Evolutionary conservation across 1,140 invertebrate species (phyloP), one percentile per base, ranked within the genome.

Genomic region (Zaprionus africanus): DNA sequence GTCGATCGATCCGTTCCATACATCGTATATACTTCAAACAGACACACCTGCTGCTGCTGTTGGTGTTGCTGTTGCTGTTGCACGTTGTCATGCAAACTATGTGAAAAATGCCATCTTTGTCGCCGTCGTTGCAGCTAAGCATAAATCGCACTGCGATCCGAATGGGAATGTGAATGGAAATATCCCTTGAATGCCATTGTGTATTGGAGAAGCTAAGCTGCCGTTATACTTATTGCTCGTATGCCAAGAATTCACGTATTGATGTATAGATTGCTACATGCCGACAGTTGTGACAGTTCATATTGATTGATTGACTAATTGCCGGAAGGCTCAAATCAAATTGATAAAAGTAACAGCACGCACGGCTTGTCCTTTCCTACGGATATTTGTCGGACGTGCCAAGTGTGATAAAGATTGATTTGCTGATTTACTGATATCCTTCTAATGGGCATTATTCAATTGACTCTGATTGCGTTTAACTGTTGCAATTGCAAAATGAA

Each of bases 271-370:
- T 63, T 28, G 12, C 51, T 54, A 51, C 51, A 28, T 61, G 57
- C 38, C 2, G 56, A 58, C 57, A 6, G 22, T n/a, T 65, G 24
- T 38, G 7, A 31, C 31, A 38, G 41, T 38, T 38, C 54, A 13
- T 31, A 69, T 75, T 61, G 56, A 75, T 75, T 36, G 62, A 59
- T 24, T 41, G 43, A 22, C 53, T 59, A 31, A 60, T 22, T 34
- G 54, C 49, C 28, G 61, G 4, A 43, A 60, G 49, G 58, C 63
- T 60, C 28, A 64, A 64, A 22, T 57, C 41, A 46, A 46, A 46
- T 46, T 46, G 15, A 19, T 68, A 49, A 41, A 54, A 65, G 28
- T 59, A 31, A 19, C 11, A 12, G 28, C 15, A 51, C 46, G 46
- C 46, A 51, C 46, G 46, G 2, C 15, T 43, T 5, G 15, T 9